Percentiles rank a stretch among this genome's conserved stretches.
phyloP scores from a whole-genome alignment of 2,888 invertebrate genomes.

The Falcaria lacertinaria region DNA sequence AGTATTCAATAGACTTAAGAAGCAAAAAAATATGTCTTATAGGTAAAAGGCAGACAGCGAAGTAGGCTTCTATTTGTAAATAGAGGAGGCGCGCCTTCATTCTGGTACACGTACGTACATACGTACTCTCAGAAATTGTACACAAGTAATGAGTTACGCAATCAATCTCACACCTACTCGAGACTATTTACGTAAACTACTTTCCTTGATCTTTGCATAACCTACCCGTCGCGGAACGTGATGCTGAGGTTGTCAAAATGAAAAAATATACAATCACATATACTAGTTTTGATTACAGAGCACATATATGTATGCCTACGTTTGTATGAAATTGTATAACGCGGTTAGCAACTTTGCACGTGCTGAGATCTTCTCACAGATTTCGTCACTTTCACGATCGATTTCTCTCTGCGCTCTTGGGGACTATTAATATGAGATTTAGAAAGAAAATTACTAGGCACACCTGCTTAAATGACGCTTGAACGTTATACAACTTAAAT shows the following conservation, averaged over 20 bases:
- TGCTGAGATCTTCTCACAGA: conserved; percentile 42
- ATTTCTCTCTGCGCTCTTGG: conserved; percentile 46
- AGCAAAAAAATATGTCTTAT: no score
- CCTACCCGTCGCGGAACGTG: conserved; percentile 12
- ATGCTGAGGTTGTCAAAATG: conserved; percentile 15
- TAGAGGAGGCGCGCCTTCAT: no score
- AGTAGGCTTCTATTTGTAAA: no score
- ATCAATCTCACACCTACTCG: conserved; percentile 8
- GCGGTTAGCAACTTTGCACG: conserved; percentile 9
- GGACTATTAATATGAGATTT: no score
- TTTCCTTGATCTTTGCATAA: conserved; percentile 33
- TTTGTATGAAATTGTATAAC: conserved; percentile 2
- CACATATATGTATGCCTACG: neutral
- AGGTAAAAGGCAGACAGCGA: no score
- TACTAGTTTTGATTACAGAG: conserved; percentile 4
- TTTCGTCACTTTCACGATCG: conserved; percentile 64
- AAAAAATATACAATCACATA: conserved; percentile 17
- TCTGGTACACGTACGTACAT: no score
- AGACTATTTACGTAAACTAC: conserved; percentile 29
- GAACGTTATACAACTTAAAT: no score
- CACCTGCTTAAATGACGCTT: no score
- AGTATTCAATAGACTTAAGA: no score
- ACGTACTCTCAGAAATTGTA: neutral
- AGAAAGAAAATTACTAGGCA: no score
- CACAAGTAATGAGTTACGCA: conserved; percentile 8